phyloP scores from a whole-genome alignment of 2,113 vertebrate species.

The Vireo altiloquus region DNA sequence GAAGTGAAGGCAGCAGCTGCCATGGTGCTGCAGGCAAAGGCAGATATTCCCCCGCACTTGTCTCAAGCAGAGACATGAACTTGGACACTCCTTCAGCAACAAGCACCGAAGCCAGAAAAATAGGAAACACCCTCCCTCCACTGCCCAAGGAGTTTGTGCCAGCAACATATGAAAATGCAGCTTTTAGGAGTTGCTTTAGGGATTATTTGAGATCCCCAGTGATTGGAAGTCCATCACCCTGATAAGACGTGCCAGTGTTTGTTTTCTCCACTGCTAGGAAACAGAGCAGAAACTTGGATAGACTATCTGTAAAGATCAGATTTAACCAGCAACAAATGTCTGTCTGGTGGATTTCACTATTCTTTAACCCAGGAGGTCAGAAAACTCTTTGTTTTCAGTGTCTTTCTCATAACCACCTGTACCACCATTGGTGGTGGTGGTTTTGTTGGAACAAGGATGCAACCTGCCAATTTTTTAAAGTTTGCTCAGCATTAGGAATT shows the following conservation, averaged over 20 bases:
- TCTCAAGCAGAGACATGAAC: background rate
- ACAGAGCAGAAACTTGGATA: background rate
- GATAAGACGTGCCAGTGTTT: background rate
- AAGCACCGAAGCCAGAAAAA: background rate
- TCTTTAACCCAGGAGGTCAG: background rate
- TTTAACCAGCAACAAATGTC: background rate
- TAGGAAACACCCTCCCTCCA: background rate
- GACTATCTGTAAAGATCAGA: background rate
- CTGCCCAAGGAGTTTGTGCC: background rate
- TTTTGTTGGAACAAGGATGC: background rate
- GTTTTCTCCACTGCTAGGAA: constrained; percentile 26
- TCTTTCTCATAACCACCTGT: background rate
- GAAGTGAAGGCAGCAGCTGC: background rate
- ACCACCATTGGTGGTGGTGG: background rate
- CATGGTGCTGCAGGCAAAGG: fast-evolving
- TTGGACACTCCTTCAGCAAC: background rate
- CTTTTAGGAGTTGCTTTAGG: background rate
- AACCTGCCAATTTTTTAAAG: background rate
- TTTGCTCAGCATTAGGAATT: background rate
- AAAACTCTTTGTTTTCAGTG: background rate
- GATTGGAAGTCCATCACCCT: background rate
- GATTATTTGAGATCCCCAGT: background rate
- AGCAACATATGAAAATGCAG: background rate
- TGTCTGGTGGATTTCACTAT: background rate
- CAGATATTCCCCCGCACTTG: background rate